phyloP scores from a whole-genome alignment of 2,888 invertebrate genomes.

The Chrysina gloriosa region DNA sequence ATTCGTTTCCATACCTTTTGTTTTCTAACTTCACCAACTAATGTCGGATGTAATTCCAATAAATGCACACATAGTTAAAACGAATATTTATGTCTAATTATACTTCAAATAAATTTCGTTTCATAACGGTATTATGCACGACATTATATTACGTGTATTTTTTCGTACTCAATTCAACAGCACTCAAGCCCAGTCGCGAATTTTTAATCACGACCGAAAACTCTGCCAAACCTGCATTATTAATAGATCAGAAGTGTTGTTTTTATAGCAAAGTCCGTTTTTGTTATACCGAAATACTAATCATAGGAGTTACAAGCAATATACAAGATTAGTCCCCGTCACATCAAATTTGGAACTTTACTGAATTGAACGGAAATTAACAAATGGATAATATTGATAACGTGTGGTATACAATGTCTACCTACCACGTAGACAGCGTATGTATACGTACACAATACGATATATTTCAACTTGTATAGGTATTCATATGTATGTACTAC shows the following conservation, averaged over 20 bases:
- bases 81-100: not conserved
- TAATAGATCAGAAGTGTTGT: slow-evolving; percentile 16
- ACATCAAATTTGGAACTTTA: slow-evolving; percentile 1
- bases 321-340: not conserved
- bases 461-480: too few relatives aligned
- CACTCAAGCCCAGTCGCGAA: not conserved
- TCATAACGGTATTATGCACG: not conserved
- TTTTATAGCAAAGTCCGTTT: slow-evolving; percentile 13
- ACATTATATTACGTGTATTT: slow-evolving; percentile 11
- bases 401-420: too few relatives aligned
- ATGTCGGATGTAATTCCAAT: not conserved
- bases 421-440: too few relatives aligned
- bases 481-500: too few relatives aligned
- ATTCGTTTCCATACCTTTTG: not conserved
- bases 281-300: not conserved
- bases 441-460: too few relatives aligned
- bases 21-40: not conserved
- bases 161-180: slow-evolving; percentile 2
- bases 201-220: slow-evolving; percentile 23
- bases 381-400: not conserved
- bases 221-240: slow-evolving; percentile 30
- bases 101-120: not conserved
- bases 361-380: slow-evolving; percentile 12
- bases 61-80: not conserved
- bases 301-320: not conserved